A percentile compares a stretch with the other conserved stretches of the same genome.
phyloP scores from a whole-genome alignment of 2,888 invertebrate species.

The Glaucopsyche alexis region DNA sequence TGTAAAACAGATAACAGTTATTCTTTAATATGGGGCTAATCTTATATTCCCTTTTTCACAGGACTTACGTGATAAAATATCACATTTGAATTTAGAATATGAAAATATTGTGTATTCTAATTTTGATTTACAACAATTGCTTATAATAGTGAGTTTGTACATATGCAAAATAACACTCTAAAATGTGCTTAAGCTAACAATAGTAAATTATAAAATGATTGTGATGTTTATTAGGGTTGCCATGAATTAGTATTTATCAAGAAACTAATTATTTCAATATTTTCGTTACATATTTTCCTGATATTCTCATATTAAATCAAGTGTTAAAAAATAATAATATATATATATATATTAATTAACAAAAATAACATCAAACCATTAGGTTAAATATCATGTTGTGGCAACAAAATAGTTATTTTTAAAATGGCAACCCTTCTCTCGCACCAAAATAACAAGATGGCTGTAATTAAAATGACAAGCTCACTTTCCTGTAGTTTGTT shows the following conservation, averaged over 20 bases:
- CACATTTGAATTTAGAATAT: constrained; percentile 73
- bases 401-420: background rate
- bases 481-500: constrained; percentile 74
- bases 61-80: constrained; percentile 61
- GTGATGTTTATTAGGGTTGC: constrained; percentile 6
- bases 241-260: background rate
- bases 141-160: constrained; percentile 63
- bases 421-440: constrained; percentile 26
- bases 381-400: background rate
- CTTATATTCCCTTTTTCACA: background rate
- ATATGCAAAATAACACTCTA: constrained; percentile 63
- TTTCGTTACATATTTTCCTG: too few species aligned
- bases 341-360: background rate
- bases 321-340: too few species aligned
- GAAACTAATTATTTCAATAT: too few species aligned
- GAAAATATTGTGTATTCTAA: constrained; percentile 61
- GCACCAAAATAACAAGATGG: constrained; percentile 51
- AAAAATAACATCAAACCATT: constrained; percentile 5
- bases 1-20: background rate
- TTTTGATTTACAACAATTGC: constrained; percentile 59
- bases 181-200: constrained; percentile 66
- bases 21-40: constrained; percentile 3
- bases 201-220: constrained; percentile 51
- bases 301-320: too few species aligned
- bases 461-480: constrained; percentile 66